Evolutionary conservation across 2,888 invertebrate genomes (phyloP), one percentile per base, ranked within the genome.

Genomic region (Meiosimyza platycephala): DNA sequence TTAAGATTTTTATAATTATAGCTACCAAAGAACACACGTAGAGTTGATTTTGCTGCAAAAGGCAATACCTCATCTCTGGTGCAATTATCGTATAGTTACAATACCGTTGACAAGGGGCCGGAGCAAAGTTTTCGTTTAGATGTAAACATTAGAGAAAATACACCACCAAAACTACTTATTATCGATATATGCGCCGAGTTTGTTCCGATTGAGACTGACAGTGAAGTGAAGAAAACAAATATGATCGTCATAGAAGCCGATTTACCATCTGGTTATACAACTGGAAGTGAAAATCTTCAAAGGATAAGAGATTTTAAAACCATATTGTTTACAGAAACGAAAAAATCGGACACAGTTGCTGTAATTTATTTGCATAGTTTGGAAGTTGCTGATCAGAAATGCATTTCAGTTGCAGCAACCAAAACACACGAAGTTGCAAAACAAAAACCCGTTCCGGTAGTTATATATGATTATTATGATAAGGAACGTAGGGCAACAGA

Each of bases 211-310:
- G 18, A 18, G 1, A 9, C 11, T 15, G 51, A 7, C 9, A 28
- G 6, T n/a, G 47, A 1, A 18, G 28, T 89, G 90, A 40, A 13
- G 12, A 57, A 68, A 68, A 90, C 79, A 89, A 90, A 63, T 91
- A 93, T 96, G 91, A 93, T 95, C 6, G 92, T 96, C 1, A 93
- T 96, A 89, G 95, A 95, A 80, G 93, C 96, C 0, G 92, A 91
- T 78, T 89, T 96, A 74, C 95, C 96, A 0, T 95, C 95, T 1
- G 96, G 96, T 51, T 96, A 93, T 85, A 90, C 93, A 3, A 93
- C 94, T 0, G 95, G 95, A 79, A 88, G 91, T 79, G 91, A 92
- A 82, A 92, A 92, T 0, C 86, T 94, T 40, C 93, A 94, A 2
- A 90, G 90, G 78, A 82, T 90, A 50, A 71, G 69, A 40, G 33